These are phyloP conservation scores for Drosophila falleni DNA, from an alignment of 2,888 invertebrate genomes.

Conservation along the genomic window DNA sequence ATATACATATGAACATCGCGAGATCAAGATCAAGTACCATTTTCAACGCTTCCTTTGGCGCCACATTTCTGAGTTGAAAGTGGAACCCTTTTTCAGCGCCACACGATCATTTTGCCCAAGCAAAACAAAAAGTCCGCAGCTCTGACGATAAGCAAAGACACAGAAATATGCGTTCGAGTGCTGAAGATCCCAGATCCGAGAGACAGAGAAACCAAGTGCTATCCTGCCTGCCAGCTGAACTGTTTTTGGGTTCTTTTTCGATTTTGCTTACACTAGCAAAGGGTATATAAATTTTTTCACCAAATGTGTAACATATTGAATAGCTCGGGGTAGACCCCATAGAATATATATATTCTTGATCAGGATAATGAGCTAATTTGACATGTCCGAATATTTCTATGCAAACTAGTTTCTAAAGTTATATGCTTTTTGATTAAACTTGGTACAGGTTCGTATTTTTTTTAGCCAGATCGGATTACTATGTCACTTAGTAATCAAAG, in stretches of 20 bases:
- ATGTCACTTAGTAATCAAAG: no score
- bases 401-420: no score
- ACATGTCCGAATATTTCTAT: no score
- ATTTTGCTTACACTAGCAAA: neutral
- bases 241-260: constrained; percentile 57
- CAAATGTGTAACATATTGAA: neutral
- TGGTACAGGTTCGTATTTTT: no score
- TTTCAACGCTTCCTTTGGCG: constrained; percentile 75
- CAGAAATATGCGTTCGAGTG: constrained; percentile 69
- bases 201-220: constrained; percentile 34
- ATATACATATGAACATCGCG: constrained; percentile 47
- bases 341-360: no score
- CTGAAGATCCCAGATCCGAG: constrained; percentile 37
- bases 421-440: no score
- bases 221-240: constrained; percentile 70
- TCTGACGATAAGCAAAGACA: constrained; percentile 68
- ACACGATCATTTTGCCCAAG: constrained; percentile 57
- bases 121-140: constrained; percentile 70
- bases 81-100: constrained; percentile 56
- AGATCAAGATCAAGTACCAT: constrained; percentile 77
- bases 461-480: no score
- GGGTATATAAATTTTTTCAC: neutral
- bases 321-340: no score
- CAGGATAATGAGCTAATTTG: no score
- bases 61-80: constrained; percentile 70